Conservation (phyloP, 2,113 vertebrate genomes). For the Perca schrenkii region DNA sequence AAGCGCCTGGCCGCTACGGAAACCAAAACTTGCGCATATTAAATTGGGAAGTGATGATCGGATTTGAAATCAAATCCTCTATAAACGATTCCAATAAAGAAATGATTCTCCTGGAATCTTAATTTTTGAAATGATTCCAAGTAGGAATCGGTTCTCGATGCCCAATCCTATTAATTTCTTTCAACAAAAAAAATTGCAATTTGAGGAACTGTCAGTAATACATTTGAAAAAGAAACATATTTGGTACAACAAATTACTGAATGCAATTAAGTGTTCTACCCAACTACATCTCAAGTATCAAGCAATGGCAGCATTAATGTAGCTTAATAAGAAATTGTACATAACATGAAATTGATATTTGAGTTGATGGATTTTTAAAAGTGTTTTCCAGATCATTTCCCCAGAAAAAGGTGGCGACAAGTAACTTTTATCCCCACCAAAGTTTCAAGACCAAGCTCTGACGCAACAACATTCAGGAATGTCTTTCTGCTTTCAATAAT, state of each 20-base stretch:
- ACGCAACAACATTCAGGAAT: conserved; percentile 72
- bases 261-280: conserved; percentile 26
- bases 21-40: too few species aligned
- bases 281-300: conserved; percentile 37
- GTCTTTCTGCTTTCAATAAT: conserved; percentile 62
- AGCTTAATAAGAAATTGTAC: conserved; percentile 13
- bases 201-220: conserved; percentile 23
- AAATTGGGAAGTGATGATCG: too few species aligned
- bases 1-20: too few species aligned
- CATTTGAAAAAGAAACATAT: conserved; percentile 16
- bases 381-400: conserved; percentile 17
- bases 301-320: conserved; percentile 28
- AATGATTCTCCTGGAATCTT: too few species aligned
- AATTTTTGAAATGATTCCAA: too few species aligned
- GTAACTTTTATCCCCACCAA: not conserved
- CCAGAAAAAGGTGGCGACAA: not conserved
- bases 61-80: too few species aligned
- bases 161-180: not conserved
- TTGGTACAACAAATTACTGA: conserved; percentile 47
- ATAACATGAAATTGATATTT: conserved; percentile 21
- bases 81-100: too few species aligned
- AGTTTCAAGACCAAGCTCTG: conserved; percentile 18
- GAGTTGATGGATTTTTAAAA: conserved; percentile 18
- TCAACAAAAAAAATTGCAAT: not conserved
- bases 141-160: too few species aligned